Conservation (phyloP, 2,888 invertebrate species). For the Boloria euphrosyne region DNA sequence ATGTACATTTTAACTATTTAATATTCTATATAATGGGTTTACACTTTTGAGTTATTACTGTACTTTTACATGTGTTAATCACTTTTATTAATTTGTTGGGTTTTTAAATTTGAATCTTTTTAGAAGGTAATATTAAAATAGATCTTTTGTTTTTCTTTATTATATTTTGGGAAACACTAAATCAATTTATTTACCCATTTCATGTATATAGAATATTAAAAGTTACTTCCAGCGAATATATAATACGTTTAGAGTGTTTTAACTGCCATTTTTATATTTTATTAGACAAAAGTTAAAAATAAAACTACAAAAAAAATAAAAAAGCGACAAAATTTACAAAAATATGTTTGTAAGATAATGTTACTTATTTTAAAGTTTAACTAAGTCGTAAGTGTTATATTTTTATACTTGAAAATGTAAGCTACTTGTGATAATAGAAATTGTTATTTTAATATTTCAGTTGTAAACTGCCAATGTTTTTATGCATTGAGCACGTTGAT, state of each 20-base stretch:
- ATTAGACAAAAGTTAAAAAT: constrained; percentile 14
- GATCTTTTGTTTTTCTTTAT: no score
- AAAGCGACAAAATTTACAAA: neutral
- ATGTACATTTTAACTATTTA: no score
- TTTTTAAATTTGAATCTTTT: no score
- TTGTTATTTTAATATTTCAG: neutral
- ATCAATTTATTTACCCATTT: no score
- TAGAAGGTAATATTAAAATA: no score
- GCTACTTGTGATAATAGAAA: neutral
- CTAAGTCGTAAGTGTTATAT: constrained; percentile 3
- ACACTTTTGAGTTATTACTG: no score
- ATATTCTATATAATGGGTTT: no score
- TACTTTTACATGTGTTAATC: no score
- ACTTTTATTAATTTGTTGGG: no score
- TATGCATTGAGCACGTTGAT: no score
- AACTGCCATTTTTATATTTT: constrained; percentile 11
- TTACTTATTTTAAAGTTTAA: neutral
- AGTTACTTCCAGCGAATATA: constrained; percentile 11
- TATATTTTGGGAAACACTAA: no score
- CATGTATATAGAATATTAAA: neutral
- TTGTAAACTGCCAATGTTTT: no score
- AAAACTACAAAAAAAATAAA: constrained; percentile 5
- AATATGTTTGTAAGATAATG: constrained; percentile 3
- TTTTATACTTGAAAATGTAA: constrained; percentile 7
- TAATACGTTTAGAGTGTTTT: constrained; percentile 8